Conservation (phyloP, 2,113 vertebrate genomes). For the Pontoporia blainvillei region DNA sequence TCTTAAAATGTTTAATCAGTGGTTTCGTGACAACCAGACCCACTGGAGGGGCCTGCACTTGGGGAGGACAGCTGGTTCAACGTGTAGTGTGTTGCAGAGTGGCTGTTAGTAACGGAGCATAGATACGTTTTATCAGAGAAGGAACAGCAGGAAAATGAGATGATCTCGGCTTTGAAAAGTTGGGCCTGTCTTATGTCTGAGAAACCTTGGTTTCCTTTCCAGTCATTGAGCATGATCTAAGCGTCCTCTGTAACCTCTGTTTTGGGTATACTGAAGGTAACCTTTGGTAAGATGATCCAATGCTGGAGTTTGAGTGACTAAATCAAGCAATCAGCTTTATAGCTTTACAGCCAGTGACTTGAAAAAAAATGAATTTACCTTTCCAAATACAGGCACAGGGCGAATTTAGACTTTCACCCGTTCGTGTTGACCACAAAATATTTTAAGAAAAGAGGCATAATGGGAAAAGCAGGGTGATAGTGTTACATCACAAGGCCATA, state of each 20-base stretch:
- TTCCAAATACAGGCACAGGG: background rate
- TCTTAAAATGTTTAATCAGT: conserved; percentile 72
- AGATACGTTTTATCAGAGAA: background rate
- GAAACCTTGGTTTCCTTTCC: background rate
- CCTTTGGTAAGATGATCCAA: background rate
- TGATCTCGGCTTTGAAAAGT: background rate
- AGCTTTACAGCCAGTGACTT: background rate
- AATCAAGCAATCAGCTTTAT: background rate
- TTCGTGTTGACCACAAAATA: background rate
- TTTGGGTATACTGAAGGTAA: background rate
- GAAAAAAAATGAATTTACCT: background rate
- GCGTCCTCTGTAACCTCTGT: background rate
- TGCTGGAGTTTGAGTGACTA: background rate
- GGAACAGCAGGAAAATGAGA: background rate
- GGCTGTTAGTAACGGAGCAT: background rate
- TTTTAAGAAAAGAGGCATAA: conserved; percentile 23
- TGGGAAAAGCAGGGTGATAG: background rate
- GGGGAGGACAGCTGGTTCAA: background rate
- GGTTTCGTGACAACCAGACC: conserved; percentile 69
- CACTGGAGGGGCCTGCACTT: background rate
- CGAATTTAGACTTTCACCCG: background rate
- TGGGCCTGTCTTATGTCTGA: background rate
- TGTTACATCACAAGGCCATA: background rate
- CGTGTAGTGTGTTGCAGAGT: background rate
- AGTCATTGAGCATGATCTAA: background rate